phyloP scores from a whole-genome alignment of 2,113 vertebrate genomes.

The western clawed frog (Xenopus tropicalis) region DNA sequence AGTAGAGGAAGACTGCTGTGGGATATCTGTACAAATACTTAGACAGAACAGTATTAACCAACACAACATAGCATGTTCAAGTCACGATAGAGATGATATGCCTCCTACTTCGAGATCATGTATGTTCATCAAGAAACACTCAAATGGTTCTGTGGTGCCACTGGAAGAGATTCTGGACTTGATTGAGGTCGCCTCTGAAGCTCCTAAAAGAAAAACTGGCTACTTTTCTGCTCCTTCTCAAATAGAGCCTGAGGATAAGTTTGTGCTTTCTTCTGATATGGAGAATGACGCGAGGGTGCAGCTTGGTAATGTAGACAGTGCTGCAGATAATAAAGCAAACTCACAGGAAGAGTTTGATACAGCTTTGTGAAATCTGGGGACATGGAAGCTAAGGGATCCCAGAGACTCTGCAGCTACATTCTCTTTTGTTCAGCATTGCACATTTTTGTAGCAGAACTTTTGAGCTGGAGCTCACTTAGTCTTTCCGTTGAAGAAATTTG shows the following conservation, averaged over 20 bases:
- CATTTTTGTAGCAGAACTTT: constrained; percentile 14
- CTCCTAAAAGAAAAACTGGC: constrained; percentile 91
- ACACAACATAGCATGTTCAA: constrained; percentile 67
- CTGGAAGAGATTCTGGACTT: constrained; percentile 91
- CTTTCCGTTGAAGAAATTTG: neutral
- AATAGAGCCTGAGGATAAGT: constrained; percentile 89
- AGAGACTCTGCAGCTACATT: neutral
- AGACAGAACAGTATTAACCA: constrained; percentile 86
- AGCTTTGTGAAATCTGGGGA: constrained; percentile 68
- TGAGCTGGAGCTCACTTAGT: neutral
- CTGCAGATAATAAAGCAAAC: constrained; percentile 53
- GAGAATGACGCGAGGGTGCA: constrained; percentile 92
- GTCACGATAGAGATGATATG: constrained; percentile 78
- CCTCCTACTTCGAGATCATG: constrained; percentile 89
- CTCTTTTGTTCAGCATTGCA: constrained; percentile 5
- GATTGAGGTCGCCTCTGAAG: constrained; percentile 92
- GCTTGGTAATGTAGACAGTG: constrained; percentile 58
- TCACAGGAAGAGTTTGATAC: constrained; percentile 86
- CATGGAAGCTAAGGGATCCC: neutral
- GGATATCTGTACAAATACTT: constrained; percentile 62
- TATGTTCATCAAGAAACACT: constrained; percentile 88
- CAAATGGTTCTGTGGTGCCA: constrained; percentile 91
- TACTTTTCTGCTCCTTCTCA: constrained; percentile 93
- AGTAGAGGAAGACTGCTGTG: constrained; percentile 61
- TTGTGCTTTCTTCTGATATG: constrained; percentile 86